phyloP scores from a whole-genome alignment of 2,888 invertebrate species.

The Trisateles emortualis region DNA sequence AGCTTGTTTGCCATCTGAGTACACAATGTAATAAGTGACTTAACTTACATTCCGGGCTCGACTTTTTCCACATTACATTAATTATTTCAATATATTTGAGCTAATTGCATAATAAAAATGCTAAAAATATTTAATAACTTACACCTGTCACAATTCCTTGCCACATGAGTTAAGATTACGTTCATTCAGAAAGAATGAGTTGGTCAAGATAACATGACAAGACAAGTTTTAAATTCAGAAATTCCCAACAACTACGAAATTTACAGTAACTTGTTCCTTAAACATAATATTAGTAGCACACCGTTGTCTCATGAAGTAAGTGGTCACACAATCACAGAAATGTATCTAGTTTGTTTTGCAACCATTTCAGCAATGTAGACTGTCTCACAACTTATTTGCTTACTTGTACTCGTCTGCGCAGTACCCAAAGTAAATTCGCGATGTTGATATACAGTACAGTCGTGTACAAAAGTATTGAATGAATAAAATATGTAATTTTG shows the following conservation, averaged over 20 bases:
- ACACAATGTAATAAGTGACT: too few species aligned
- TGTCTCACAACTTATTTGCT: conserved; percentile 41
- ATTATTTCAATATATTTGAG: too few species aligned
- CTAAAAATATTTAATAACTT: too few species aligned
- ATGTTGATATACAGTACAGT: conserved; percentile 18
- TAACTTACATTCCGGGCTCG: too few species aligned
- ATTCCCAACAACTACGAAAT: background rate
- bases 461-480: background rate
- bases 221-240: too few species aligned
- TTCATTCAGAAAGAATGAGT: too few species aligned
- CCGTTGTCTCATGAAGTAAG: conserved; percentile 20
- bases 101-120: too few species aligned
- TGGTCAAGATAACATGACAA: too few species aligned
- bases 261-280: background rate
- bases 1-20: too few species aligned
- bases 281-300: background rate
- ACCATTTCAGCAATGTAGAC: conserved; percentile 23
- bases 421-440: conserved; percentile 34
- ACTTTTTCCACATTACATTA: too few species aligned
- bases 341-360: conserved; percentile 27
- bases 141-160: too few species aligned
- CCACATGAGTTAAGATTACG: too few species aligned
- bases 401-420: conserved; percentile 26
- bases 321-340: conserved; percentile 19
- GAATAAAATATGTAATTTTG: background rate